These are phyloP conservation scores for Mus musculus DNA, from an alignment of 2,113 vertebrate species.

Conservation along the genomic window DNA sequence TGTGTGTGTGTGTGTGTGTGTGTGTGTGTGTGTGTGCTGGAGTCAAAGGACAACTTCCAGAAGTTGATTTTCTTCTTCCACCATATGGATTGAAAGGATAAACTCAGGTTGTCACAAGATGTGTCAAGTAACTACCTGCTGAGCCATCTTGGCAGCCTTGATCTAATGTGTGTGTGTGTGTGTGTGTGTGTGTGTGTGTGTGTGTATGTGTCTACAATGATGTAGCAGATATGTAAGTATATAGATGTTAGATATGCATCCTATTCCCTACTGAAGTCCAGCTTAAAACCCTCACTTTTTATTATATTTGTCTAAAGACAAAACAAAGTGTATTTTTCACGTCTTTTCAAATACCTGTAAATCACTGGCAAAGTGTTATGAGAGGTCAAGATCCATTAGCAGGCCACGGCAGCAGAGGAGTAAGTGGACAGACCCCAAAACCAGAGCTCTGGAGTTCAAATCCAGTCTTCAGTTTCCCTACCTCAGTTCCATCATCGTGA, in stretches of 20 bases:
- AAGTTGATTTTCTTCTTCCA: not conserved
- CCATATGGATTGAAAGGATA: not conserved
- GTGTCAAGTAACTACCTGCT: too few species aligned
- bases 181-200: not conserved
- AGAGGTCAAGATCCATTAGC: not conserved
- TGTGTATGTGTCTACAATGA: not conserved
- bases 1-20: not conserved
- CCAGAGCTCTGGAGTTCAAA: slow-evolving; percentile 16
- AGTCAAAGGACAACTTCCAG: not conserved
- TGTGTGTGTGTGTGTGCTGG: not conserved
- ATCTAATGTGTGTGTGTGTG: not conserved
- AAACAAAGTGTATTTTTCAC: slow-evolving; percentile 18
- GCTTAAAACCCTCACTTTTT: slow-evolving; percentile 23
- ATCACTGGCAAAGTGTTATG: not conserved
- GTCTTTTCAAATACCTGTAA: slow-evolving; percentile 43
- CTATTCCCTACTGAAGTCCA: slow-evolving; percentile 16
- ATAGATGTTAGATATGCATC: not conserved
- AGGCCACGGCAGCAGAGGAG: not conserved
- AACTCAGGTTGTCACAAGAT: not conserved
- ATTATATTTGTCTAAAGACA: not conserved
- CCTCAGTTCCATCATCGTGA: slow-evolving; percentile 46
- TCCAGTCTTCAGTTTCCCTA: not conserved
- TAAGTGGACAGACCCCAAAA: not conserved
- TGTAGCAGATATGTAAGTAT: not conserved
- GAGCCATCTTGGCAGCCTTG: not conserved